These are phyloP conservation scores for Cerceris rybyensis DNA, from an alignment of 2,888 invertebrate species.

Conservation along the genomic window DNA sequence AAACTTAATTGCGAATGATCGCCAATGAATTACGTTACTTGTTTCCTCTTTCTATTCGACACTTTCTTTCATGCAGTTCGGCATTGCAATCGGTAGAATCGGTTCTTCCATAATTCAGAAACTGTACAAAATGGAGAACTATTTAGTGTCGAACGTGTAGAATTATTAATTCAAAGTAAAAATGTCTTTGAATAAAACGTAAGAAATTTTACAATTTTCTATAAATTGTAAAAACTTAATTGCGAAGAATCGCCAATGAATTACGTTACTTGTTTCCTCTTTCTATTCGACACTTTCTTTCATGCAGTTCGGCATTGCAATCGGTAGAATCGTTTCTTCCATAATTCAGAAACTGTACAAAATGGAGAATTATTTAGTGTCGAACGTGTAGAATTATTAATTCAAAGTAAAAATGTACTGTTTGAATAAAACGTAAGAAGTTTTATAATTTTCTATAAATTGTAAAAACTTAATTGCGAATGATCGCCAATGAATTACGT, in stretches of 20 bases:
- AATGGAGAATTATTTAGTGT: background rate
- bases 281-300: background rate
- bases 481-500: background rate
- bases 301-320: constrained; percentile 5
- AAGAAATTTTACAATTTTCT: no score
- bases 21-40: background rate
- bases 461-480: background rate
- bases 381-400: background rate
- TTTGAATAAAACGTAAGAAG: background rate
- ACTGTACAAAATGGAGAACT: no score
- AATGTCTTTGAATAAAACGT: no score
- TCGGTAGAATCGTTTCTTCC: background rate
- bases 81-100: background rate
- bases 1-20: background rate
- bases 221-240: background rate
- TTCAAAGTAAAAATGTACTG: background rate
- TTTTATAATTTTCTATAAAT: background rate
- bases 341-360: no score
- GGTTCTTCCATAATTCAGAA: no score
- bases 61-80: background rate
- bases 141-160: no score
- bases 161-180: no score
- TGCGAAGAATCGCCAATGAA: background rate
- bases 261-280: background rate
- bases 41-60: background rate